Percentiles rank a stretch among this genome's conserved stretches.
Conservation (phyloP, 2,888 invertebrate species). For the Acronicta aceris region DNA sequence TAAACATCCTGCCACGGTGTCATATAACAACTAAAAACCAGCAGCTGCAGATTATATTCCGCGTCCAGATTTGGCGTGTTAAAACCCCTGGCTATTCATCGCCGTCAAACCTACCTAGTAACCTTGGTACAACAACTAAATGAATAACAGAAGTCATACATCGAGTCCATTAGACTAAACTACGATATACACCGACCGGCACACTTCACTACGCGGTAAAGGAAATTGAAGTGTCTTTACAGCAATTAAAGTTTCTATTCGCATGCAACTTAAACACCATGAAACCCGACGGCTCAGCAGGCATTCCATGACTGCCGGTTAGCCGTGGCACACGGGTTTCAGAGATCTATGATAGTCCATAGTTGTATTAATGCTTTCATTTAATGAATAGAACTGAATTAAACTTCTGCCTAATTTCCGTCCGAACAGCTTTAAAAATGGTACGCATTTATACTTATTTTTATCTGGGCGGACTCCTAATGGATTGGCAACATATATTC, state of each 20-base stretch:
- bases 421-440: constrained; percentile 36
- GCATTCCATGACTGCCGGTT: too few species aligned
- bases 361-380: too few species aligned
- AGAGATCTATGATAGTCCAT: too few species aligned
- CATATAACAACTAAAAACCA: constrained; percentile 7
- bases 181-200: too few species aligned
- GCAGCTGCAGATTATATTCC: constrained; percentile 15
- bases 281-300: too few species aligned
- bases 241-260: too few species aligned
- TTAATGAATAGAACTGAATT: background rate
- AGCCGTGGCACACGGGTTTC: too few species aligned
- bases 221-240: too few species aligned
- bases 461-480: constrained; percentile 34
- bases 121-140: constrained; percentile 1
- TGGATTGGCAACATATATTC: constrained; percentile 44
- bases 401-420: constrained; percentile 4
- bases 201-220: too few species aligned
- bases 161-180: background rate
- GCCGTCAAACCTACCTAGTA: constrained; percentile 16
- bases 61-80: constrained; percentile 14
- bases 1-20: background rate
- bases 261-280: too few species aligned
- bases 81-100: constrained; percentile 26
- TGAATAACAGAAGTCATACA: background rate
- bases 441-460: constrained; percentile 44